phyloP scores from a whole-genome alignment of 2,113 vertebrate species.

The Amphiprion ocellaris region DNA sequence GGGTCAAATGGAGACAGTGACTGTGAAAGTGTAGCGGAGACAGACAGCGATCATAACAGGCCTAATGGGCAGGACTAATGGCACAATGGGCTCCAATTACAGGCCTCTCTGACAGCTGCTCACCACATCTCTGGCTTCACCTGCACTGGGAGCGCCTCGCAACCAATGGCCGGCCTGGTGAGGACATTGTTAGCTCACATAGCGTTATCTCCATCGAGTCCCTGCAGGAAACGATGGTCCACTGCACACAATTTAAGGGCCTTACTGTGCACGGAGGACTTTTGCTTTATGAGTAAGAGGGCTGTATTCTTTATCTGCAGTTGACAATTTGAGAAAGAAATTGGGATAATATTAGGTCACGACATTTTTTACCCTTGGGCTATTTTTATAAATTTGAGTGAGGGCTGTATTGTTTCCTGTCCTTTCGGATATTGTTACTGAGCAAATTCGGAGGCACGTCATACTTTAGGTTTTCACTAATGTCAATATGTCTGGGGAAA shows the following conservation, averaged over 20 bases:
- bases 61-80: constrained; percentile 83
- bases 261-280: constrained; percentile 39
- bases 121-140: constrained; percentile 66
- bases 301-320: constrained; percentile 13
- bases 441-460: not conserved
- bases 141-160: constrained; percentile 54
- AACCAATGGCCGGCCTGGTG: constrained; percentile 50
- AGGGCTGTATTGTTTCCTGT: constrained; percentile 6
- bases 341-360: not conserved
- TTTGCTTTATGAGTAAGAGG: constrained; percentile 10
- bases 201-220: constrained; percentile 57
- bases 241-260: constrained; percentile 65
- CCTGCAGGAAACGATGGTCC: constrained; percentile 58
- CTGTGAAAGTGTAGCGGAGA: constrained; percentile 68
- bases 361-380: not conserved
- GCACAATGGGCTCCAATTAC: constrained; percentile 83
- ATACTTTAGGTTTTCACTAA: constrained; percentile 34
- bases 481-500: constrained; percentile 44
- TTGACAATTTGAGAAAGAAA: not conserved
- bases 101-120: constrained; percentile 81
- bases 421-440: constrained; percentile 2
- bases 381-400: not conserved
- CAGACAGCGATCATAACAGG: constrained; percentile 81
- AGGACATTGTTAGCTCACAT: constrained; percentile 75
- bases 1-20: constrained; percentile 81